Conservation (phyloP, 2,888 invertebrate genomes). For the Pristionchus arcanus region DNA sequence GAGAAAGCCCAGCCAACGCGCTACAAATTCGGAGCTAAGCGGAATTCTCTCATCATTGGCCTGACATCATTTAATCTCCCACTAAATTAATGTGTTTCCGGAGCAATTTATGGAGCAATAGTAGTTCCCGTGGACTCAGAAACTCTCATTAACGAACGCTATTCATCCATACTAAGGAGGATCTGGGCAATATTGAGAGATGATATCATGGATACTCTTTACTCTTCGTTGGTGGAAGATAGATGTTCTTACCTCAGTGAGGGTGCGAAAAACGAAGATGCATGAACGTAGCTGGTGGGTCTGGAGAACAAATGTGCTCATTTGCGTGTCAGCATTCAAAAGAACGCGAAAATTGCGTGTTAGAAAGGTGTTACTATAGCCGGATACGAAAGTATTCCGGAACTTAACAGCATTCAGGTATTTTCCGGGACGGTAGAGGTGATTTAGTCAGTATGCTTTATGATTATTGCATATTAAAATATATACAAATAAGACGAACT, state of each 20-base stretch:
- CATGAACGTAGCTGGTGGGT: not conserved
- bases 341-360: not conserved
- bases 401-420: no score
- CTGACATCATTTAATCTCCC: conserved; percentile 11
- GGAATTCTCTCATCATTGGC: not conserved
- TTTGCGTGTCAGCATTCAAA: not conserved
- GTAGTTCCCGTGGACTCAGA: no score
- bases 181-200: not conserved
- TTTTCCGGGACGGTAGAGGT: no score
- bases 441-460: no score
- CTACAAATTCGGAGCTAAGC: not conserved
- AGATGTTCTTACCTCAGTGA: not conserved
- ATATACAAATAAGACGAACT: no score
- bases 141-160: no score
- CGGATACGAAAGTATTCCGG: not conserved
- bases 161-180: no score
- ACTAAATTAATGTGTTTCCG: not conserved
- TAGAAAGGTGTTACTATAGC: not conserved
- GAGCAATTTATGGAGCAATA: not conserved
- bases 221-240: not conserved
- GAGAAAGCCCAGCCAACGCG: not conserved
- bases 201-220: not conserved
- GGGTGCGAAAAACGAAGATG: not conserved
- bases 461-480: no score
- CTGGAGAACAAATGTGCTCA: not conserved